Evolutionary conservation across 2,797 vertebrate genomes (phyloP), one percentile per base, ranked within the genome.

Genomic region (Sciaenops ocellatus): DNA sequence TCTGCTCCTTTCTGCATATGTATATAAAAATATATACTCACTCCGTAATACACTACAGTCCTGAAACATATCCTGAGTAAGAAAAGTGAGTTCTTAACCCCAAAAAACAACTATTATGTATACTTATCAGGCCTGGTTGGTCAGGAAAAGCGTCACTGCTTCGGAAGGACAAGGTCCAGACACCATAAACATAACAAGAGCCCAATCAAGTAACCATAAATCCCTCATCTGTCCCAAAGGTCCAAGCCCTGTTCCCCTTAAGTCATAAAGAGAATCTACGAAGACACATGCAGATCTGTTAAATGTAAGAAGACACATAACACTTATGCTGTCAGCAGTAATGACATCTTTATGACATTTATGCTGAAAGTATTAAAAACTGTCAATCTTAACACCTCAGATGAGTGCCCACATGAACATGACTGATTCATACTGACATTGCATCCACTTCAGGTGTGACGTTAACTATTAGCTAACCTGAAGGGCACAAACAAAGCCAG

Each of bases 121-220:
- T 3, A 30, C n/a, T 16, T 77, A 65, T 68, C 7, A 48, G 16
- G 24, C 34, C 61, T 30, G 78, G 69, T 76, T 66, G 66, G 51
- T 47, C 50, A 75, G 34, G 34, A 38, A 57, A 74, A 78, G 46
- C 5, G 74, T 84, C 69, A 72, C 28, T 5, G 13, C 78, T 85
- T 81, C 26, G 20, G 30, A 11, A 78, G 91, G 75, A 82, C 91
- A 93, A 90, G 55, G 93, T 94, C 73, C 87, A 87, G 0, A 12
- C 5, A 20, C 73, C 83, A 91, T 92, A 92, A 93, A 94, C 73
- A 78, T 38, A 28, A 80, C 38, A 50, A 64, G n/a, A 64, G 79
- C 61, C 76, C 51, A 51, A 60, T 47, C 75, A 70, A 41, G 72
- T 34, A 59, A 73, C 73, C 38, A 24, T 84, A 82, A 86, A 78